phyloP scores from a whole-genome alignment of 2,113 vertebrate genomes.

The Acrocephalus arundinaceus region DNA sequence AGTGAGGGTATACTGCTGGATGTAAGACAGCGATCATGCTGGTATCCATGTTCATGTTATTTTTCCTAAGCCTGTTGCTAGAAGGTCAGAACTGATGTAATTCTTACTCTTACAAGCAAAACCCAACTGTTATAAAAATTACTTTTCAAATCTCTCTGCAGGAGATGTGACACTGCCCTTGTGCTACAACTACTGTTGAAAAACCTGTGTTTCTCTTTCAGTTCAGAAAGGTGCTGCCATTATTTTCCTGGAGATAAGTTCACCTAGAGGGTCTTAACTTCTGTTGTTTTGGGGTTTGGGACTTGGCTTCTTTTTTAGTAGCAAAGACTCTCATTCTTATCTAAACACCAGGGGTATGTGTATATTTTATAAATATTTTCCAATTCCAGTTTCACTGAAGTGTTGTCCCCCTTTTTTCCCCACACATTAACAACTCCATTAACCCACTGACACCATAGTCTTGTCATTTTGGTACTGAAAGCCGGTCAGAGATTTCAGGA shows the following conservation, averaged over 20 bases:
- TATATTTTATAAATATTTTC: neutral
- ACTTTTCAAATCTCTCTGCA: conserved; percentile 29
- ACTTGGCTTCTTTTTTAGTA: neutral
- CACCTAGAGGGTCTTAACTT: neutral
- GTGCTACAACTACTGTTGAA: neutral
- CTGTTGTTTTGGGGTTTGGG: neutral
- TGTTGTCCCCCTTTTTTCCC: neutral
- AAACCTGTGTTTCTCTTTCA: neutral
- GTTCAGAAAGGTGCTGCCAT: neutral
- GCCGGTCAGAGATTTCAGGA: neutral
- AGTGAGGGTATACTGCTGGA: neutral
- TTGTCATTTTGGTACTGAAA: neutral
- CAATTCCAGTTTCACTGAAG: neutral
- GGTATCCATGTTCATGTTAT: neutral
- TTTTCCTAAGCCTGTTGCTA: conserved; percentile 18
- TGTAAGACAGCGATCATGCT: neutral
- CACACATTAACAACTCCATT: neutral
- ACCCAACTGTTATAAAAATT: conserved; percentile 21
- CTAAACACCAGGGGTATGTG: neutral
- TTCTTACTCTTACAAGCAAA: conserved; percentile 16
- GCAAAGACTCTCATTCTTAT: neutral
- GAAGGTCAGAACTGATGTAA: conserved; percentile 54
- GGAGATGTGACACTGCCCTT: conserved; percentile 9
- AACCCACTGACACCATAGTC: neutral
- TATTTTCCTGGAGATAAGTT: neutral